phyloP scores from a whole-genome alignment of 2,888 invertebrate species.

The Timandra comae region DNA sequence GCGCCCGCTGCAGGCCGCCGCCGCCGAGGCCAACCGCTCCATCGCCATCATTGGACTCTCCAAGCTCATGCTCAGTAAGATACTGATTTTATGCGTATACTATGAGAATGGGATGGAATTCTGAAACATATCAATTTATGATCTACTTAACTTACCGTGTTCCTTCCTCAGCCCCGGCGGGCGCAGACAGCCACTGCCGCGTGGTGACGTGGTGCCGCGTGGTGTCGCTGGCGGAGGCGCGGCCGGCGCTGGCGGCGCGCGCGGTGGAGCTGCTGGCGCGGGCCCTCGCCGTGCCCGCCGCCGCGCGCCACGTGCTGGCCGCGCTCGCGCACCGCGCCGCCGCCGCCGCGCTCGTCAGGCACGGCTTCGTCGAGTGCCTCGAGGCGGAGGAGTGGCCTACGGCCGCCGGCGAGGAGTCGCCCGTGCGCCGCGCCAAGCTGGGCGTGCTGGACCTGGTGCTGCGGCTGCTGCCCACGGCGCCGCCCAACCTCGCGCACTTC shows the following conservation, averaged over 20 bases:
- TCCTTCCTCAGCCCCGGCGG: slow-evolving; percentile 34
- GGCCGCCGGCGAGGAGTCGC: slow-evolving; percentile 41
- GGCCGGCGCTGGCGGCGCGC: slow-evolving; percentile 30
- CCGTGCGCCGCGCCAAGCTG: slow-evolving; percentile 77
- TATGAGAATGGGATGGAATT: too few relatives aligned
- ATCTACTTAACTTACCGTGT: too few relatives aligned
- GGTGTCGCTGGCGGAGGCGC: slow-evolving; percentile 32
- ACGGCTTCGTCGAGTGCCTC: slow-evolving; percentile 90
- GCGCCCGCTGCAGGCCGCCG: slow-evolving; percentile 81
- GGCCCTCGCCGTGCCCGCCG: slow-evolving; percentile 70
- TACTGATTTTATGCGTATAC: background rate
- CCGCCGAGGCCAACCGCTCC: slow-evolving; percentile 79
- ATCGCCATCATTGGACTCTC: slow-evolving; percentile 86
- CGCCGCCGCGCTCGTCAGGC: slow-evolving; percentile 80
- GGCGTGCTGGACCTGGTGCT: slow-evolving; percentile 85
- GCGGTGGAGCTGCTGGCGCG: slow-evolving; percentile 79
- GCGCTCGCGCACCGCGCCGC: slow-evolving; percentile 83
- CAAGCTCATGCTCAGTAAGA: slow-evolving; percentile 87
- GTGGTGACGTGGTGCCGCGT: slow-evolving; percentile 52
- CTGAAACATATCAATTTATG: too few relatives aligned
- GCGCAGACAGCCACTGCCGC: slow-evolving; percentile 38
- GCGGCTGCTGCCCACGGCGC: slow-evolving; percentile 83
- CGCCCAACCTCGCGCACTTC: slow-evolving; percentile 92
- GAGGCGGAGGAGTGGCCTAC: slow-evolving; percentile 77
- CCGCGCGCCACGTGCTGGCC: slow-evolving; percentile 81